phyloP scores from a whole-genome alignment of 2,113 vertebrate genomes.

The Sebastes fasciatus region DNA sequence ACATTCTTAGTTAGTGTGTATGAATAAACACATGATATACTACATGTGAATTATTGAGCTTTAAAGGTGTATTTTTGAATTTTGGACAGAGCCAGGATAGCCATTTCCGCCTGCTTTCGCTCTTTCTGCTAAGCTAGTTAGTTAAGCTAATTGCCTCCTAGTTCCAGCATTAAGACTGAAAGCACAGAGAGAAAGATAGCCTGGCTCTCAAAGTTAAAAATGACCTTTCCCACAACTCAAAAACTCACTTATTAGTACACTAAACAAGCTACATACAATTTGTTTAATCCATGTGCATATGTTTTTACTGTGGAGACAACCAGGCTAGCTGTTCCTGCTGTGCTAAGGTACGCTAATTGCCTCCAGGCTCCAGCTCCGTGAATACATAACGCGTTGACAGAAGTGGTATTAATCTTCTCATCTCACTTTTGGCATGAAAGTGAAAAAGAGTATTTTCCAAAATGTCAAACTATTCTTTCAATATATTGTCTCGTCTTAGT shows the following conservation, averaged over 20 bases:
- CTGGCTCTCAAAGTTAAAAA: not conserved
- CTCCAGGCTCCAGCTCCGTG: not conserved
- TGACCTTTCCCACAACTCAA: not conserved
- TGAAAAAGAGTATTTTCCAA: not conserved
- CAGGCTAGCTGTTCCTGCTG: not conserved
- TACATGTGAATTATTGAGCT: not conserved
- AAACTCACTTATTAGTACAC: not conserved
- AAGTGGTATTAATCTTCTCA: not conserved
- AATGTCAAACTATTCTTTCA: not conserved
- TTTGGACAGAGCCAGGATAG: too few species aligned
- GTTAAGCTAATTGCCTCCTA: not conserved
- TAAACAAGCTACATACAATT: not conserved
- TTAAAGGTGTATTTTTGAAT: not conserved
- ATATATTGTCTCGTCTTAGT: not conserved
- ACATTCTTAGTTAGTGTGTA: too few species aligned
- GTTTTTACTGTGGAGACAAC: not conserved
- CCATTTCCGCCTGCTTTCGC: not conserved
- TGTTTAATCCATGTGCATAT: not conserved
- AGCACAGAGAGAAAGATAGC: not conserved
- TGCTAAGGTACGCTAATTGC: not conserved
- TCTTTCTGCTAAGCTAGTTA: slow-evolving; percentile 1
- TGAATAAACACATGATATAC: not conserved
- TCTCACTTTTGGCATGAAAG: not conserved
- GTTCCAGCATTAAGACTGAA: not conserved
- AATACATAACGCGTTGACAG: not conserved